Base-by-base conservation (phyloP, 2,888 invertebrate genomes). In the Thera britannica region DNA sequence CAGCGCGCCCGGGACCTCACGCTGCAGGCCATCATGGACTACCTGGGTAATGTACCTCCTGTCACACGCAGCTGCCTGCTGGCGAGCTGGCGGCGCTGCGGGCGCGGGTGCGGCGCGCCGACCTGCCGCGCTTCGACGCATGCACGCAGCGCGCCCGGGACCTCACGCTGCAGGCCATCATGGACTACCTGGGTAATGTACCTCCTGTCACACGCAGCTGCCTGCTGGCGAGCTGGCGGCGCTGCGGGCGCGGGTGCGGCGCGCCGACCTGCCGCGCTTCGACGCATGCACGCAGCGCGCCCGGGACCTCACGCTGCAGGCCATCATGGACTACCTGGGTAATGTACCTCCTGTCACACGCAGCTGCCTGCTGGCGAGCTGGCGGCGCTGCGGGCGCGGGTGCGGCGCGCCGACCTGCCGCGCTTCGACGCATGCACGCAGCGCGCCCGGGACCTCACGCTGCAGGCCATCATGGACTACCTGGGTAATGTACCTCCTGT, bases 311-410 rank as follows among this genome's bases (percentile, higher is more conserved):
- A 96, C 97, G 7, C 93, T 96, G 41, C 89, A 90, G 12, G 95
- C 96, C 46, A 95, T 97, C 80, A 90, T 95, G 77, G 95, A 96
- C 83, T 97, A 96, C 86, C 90, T 96, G 79, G 96, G 97, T 97
- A 84, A 1, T 54, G 3, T 52, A 44, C 34, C 51, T 8, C 12
- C 48, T 7, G 46, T 41, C 1, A 41, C 41, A 6, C 5, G 3
- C 41, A 41, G 3, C 4, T 41, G 7, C 38, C 38, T 38, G 5
- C 5, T 38, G n/a, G 5, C 5, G 38, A 38, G 5, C 41, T 7
- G 41, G 6, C 7, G 41, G 7, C 7, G 41, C 7, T 41, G 5
- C 41, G 5, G 6, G 38, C 3, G 5, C 38, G 38, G 5, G 38
- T 38, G 65, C 90, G 94, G 8, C 90, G 92, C 6, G 84, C 86